Evolutionary conservation across 2,797 vertebrate genomes (phyloP), one percentile per base, ranked within the genome.

Genomic region (Urocyon cinereoargenteus): DNA sequence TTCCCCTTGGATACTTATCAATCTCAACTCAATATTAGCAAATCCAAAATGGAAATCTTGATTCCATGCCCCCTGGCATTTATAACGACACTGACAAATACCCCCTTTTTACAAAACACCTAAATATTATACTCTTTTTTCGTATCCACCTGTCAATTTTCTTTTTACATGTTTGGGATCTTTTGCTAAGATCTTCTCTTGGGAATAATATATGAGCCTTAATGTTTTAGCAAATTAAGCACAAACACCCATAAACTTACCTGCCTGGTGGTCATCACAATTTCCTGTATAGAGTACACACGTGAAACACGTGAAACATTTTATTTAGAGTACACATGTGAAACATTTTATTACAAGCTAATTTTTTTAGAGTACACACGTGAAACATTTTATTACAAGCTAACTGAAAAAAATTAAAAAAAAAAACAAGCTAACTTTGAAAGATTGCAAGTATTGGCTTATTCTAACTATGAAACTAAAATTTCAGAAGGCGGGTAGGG

Each of bases 371-470:
- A 70, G 15, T 66, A 68, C 10, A 45, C 72, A 66, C 13, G 0
- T 94, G 96, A 85, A 92, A 51, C 66, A 49, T 94, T 96, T 95
- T 91, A 90, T 78, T 90, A 68, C 28, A 78, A 68, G 22, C 31
- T 93, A 90, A 93, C 49, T 70, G n/a, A n/a, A n/a, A n/a, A n/a
- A n/a, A n/a, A n/a, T n/a, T n/a, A n/a, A n/a, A n/a, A n/a, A n/a
- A n/a, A n/a, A n/a, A n/a, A n/a, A 68, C 28, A 78, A 68, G 22
- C 31, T 93, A 90, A 93, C 49, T 70, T 40, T 61, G 9, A 95
- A 87, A 82, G 72, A 91, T 55, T 51, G 18, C 59, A 93, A 94
- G 62, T 77, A 55, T n/a, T 61, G 36, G 31, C 34, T 91, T 79
- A 73, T 84, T 86, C 55, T 97, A 73, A 66, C 75, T 66, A 57